These are phyloP conservation scores for Taeniopygia guttata DNA, from an alignment of 2,797 vertebrate genomes.

Conservation along the genomic window DNA sequence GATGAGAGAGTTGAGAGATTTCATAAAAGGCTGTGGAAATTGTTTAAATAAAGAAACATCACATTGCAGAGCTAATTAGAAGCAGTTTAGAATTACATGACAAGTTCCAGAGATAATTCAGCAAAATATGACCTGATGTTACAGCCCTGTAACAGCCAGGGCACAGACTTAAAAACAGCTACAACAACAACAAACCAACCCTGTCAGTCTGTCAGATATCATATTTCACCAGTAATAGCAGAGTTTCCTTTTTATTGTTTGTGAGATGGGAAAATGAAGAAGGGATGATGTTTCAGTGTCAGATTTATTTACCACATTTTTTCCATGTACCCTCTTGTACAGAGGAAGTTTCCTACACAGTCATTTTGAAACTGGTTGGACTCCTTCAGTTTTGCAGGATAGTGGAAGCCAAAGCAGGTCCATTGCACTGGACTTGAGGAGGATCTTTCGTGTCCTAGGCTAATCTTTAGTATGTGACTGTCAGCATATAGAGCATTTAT, in stretches of 20 bases:
- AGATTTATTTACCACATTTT: background rate
- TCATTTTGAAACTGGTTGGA: background rate
- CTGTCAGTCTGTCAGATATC: background rate
- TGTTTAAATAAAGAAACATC: background rate
- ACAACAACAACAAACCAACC: background rate
- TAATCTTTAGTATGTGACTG: background rate
- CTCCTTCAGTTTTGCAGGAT: background rate
- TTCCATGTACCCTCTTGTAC: background rate
- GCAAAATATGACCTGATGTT: background rate
- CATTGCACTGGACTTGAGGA: background rate
- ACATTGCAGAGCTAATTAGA: background rate
- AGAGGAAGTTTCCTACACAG: background rate
- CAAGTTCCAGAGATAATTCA: background rate
- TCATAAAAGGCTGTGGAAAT: background rate
- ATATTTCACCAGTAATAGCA: background rate
- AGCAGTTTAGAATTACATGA: background rate
- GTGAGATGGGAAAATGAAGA: background rate
- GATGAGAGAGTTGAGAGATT: background rate
- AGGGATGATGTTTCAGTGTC: background rate
- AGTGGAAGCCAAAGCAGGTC: background rate
- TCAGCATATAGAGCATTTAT: background rate
- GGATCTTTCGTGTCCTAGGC: background rate
- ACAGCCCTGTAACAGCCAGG: background rate
- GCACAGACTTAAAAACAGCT: background rate
- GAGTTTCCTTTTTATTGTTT: background rate